These are phyloP conservation scores for Amphimallon solstitiale DNA, from an alignment of 2,888 invertebrate species.

Conservation along the genomic window DNA sequence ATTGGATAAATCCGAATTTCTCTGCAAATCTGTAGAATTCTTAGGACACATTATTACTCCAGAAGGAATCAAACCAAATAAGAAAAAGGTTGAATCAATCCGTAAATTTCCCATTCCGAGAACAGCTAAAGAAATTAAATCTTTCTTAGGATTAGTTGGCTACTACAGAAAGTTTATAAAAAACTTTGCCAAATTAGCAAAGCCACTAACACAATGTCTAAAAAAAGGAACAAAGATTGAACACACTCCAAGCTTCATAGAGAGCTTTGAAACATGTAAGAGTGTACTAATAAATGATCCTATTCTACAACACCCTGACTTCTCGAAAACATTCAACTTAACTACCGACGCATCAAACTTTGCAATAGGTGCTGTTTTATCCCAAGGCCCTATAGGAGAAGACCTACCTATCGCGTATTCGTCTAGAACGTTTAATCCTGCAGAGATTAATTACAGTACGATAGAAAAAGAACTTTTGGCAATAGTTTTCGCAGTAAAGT, in stretches of 20 bases:
- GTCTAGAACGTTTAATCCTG: slow-evolving; percentile 11
- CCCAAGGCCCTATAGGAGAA: slow-evolving; percentile 14
- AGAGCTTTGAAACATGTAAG: slow-evolving; percentile 32
- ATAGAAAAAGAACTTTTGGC: slow-evolving; percentile 51
- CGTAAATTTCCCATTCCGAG: slow-evolving; percentile 37
- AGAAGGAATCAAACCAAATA: slow-evolving; percentile 46
- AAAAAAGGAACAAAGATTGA: slow-evolving; percentile 16
- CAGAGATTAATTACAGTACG: slow-evolving; percentile 35
- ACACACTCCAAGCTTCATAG: background rate
- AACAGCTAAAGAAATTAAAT: slow-evolving; percentile 40
- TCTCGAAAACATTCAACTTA: slow-evolving; percentile 25
- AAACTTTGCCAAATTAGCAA: slow-evolving; percentile 38
- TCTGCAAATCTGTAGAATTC: too few species aligned
- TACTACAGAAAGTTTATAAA: too few species aligned
- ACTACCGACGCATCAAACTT: slow-evolving; percentile 39
- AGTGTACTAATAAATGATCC: slow-evolving; percentile 33
- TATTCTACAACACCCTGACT: slow-evolving; percentile 32
- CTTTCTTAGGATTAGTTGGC: too few species aligned
- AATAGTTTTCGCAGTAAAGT: slow-evolving; percentile 48
- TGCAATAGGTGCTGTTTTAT: slow-evolving; percentile 30
- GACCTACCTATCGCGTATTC: slow-evolving; percentile 40
- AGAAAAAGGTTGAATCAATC: slow-evolving; percentile 32
- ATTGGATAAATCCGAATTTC: too few species aligned
- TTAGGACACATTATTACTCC: too few species aligned
- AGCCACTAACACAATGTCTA: slow-evolving; percentile 40